Percentiles rank a stretch among this genome's conserved stretches.
Conservation (phyloP, 2,888 invertebrate species). For the Polia nebulosa region DNA sequence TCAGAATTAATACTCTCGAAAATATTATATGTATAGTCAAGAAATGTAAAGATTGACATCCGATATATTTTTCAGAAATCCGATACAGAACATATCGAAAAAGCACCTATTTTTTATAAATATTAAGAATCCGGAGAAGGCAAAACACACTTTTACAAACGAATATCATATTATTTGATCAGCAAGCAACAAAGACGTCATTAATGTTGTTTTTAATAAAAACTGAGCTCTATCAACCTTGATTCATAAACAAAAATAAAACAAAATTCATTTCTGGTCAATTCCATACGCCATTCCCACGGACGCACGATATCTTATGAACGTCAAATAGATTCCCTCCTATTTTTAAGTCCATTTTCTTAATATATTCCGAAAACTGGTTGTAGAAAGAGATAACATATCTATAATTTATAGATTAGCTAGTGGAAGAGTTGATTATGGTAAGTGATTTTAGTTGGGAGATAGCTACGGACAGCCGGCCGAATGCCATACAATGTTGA, state of each 20-base stretch:
- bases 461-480: constrained; percentile 64
- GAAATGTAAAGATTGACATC: constrained; percentile 53
- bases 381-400: constrained; percentile 76
- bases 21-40: constrained; percentile 60
- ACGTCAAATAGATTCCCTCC: constrained; percentile 64
- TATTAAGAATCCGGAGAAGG: constrained; percentile 25
- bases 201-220: constrained; percentile 13
- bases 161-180: not conserved
- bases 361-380: constrained; percentile 76
- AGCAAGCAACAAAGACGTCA: constrained; percentile 16
- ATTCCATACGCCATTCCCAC: constrained; percentile 61
- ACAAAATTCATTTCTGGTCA: constrained; percentile 24
- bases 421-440: constrained; percentile 72
- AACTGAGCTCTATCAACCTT: constrained; percentile 12
- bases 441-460: constrained; percentile 71
- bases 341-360: constrained; percentile 70
- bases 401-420: constrained; percentile 79
- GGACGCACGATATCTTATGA: constrained; percentile 64
- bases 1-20: constrained; percentile 59
- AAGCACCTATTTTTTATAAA: constrained; percentile 11
- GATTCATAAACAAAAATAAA: constrained; percentile 29
- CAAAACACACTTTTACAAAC: not conserved
- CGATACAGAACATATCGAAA: constrained; percentile 20
- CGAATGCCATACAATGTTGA: constrained; percentile 66
- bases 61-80: constrained; percentile 32